Evolutionary conservation across 1,140 invertebrate genomes (phyloP).

Genomic region (Ladona fulva): DNA sequence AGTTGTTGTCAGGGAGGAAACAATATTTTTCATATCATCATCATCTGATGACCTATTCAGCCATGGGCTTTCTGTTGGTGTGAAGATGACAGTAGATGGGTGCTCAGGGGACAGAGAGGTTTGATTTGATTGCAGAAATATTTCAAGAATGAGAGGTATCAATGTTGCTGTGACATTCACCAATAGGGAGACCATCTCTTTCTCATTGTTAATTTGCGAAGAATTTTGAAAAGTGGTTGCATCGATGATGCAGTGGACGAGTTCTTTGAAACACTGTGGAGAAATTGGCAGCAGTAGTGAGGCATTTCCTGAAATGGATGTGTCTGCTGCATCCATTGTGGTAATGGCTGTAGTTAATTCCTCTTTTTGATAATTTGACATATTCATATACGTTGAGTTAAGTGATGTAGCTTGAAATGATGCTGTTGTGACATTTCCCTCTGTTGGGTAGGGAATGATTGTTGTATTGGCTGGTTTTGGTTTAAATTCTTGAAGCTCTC

Average conservation of each 20-base stretch:
- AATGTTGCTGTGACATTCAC: background rate
- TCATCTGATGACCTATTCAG: no score
- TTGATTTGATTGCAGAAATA: background rate
- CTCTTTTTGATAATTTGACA: background rate
- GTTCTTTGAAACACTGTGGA: background rate
- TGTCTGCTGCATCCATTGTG: background rate
- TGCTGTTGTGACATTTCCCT: background rate
- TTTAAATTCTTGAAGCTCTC: slow-evolving; percentile 27
- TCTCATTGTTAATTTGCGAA: background rate
- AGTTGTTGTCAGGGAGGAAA: no score
- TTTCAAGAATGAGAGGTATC: background rate
- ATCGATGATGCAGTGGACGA: background rate
- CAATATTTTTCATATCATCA: no score
- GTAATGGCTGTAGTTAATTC: background rate
- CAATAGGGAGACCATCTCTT: background rate
- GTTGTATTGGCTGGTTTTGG: slow-evolving; percentile 25
- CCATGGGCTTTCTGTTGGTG: no score
- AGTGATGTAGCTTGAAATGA: no score
- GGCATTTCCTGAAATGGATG: background rate
- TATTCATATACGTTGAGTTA: no score
- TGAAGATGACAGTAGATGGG: no score
- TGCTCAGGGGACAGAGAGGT: no score
- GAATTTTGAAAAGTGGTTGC: background rate
- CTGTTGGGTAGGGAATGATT: background rate
- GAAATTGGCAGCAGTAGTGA: background rate